phyloP scores from a whole-genome alignment of 2,888 invertebrate genomes.

The Bursaphelenchus okinawaensis region DNA sequence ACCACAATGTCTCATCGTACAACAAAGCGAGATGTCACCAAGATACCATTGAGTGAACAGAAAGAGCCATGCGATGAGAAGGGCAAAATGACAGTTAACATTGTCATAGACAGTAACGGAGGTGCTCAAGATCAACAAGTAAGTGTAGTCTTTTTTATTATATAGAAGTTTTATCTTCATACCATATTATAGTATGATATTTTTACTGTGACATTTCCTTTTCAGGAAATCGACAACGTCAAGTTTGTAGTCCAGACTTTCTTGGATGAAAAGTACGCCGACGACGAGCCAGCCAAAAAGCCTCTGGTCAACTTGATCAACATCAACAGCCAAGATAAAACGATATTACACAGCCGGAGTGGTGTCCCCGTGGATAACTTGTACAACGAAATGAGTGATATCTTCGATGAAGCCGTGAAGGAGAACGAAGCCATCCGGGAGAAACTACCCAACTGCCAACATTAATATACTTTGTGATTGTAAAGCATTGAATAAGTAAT shows the following conservation, averaged over 20 bases:
- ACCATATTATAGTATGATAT: too few species aligned
- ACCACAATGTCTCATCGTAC: constrained; percentile 22
- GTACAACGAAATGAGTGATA: not conserved
- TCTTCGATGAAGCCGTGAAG: not conserved
- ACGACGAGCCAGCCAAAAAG: not conserved
- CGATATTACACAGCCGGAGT: not conserved
- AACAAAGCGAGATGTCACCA: constrained; percentile 24
- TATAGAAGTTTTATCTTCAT: too few species aligned
- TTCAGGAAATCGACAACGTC: not conserved
- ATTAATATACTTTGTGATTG: not conserved
- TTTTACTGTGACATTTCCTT: too few species aligned
- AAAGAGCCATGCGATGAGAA: not conserved
- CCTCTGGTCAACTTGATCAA: constrained; percentile 4
- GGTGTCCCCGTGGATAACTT: not conserved
- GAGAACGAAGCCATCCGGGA: constrained; percentile 1
- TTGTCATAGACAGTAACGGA: constrained; percentile 5
- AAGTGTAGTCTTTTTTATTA: too few species aligned
- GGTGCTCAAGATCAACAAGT: not conserved
- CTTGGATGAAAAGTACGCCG: constrained; percentile 4
- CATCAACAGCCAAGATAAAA: constrained; percentile 5
- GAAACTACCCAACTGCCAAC: constrained; percentile 1
- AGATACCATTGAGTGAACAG: constrained; percentile 7
- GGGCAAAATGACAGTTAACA: constrained; percentile 1
- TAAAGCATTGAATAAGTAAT: not conserved
- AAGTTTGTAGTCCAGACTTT: not conserved